Percentiles rank a stretch among this genome's conserved stretches.
phyloP scores from a whole-genome alignment of 2,113 vertebrate species.

The Macquaria australasica region DNA sequence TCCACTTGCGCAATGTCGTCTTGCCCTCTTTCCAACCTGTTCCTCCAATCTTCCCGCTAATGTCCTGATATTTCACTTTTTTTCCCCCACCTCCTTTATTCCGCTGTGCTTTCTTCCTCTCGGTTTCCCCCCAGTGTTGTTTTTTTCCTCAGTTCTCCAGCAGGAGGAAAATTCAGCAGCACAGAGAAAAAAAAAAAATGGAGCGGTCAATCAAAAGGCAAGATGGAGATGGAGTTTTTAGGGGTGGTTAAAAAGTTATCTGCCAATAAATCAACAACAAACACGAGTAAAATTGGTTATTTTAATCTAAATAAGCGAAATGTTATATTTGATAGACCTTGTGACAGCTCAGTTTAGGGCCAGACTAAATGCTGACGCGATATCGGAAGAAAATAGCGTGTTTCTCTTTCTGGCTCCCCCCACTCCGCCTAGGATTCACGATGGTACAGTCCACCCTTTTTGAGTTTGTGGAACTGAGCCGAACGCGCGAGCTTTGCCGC shows the following conservation, averaged over 20 bases:
- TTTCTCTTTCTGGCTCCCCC: not conserved
- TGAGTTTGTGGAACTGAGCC: slow-evolving; percentile 56
- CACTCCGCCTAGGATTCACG: not conserved
- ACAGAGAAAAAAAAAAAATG: slow-evolving; percentile 64
- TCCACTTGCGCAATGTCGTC: slow-evolving; percentile 40
- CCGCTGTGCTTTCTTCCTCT: slow-evolving; percentile 37
- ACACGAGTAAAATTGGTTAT: fast-evolving
- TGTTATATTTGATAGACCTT: fast-evolving
- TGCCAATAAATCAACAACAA: fast-evolving
- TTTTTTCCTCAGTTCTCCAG: slow-evolving; percentile 62
- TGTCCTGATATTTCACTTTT: slow-evolving; percentile 50
- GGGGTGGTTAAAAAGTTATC: slow-evolving; percentile 29
- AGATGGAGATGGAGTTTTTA: slow-evolving; percentile 28
- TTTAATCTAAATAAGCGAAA: fast-evolving
- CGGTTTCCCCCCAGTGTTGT: slow-evolving; percentile 41
- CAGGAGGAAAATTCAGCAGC: slow-evolving; percentile 74
- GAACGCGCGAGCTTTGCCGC: slow-evolving; percentile 51
- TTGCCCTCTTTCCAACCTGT: slow-evolving; percentile 38
- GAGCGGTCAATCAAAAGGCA: slow-evolving; percentile 80
- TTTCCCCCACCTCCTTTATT: slow-evolving; percentile 51
- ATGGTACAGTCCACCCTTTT: slow-evolving; percentile 77
- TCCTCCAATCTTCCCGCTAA: slow-evolving; percentile 42
- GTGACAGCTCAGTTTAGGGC: not conserved
- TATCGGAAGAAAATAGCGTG: not conserved
- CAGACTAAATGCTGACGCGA: not conserved